These are phyloP conservation scores for Creontiades dilutus DNA, from an alignment of 2,888 invertebrate species.

Conservation along the genomic window DNA sequence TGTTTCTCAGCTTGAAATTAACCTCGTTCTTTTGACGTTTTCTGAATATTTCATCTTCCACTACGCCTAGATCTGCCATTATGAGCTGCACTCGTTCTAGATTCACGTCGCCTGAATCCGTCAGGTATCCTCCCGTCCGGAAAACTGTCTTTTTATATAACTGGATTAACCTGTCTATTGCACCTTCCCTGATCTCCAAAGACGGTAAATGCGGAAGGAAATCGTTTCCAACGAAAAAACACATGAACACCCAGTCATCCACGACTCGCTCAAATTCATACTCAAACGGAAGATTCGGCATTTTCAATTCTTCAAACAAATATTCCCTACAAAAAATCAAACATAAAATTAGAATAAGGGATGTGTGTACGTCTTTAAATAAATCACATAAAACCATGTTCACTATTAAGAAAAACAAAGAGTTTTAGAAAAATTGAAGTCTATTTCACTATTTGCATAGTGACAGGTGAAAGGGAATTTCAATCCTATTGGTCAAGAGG, in stretches of 20 bases:
- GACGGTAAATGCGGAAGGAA: constrained; percentile 99
- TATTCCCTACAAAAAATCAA: constrained; percentile 85
- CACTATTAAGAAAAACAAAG: no score
- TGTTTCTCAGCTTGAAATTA: constrained; percentile 88
- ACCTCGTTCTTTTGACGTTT: constrained; percentile 92
- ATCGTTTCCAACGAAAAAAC: constrained; percentile 99
- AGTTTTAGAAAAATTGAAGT: no score
- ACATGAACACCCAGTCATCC: constrained; percentile 99
- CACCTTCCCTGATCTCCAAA: constrained; percentile 96
- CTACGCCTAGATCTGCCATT: constrained; percentile 94
- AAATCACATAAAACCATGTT: no score
- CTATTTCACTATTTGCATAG: no score
- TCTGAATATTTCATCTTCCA: constrained; percentile 98
- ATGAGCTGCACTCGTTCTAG: constrained; percentile 96
- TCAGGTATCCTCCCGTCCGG: constrained; percentile 96
- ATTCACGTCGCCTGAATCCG: constrained; percentile 96
- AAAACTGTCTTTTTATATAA: constrained; percentile 97
- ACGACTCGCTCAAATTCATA: constrained; percentile 97
- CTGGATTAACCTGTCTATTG: constrained; percentile 94
- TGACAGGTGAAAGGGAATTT: no score
- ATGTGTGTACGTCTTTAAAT: no score
- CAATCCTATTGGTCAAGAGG: no score
- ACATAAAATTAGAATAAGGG: no score
- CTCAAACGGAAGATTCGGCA: constrained; percentile 95
- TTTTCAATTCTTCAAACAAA: constrained; percentile 90